These are phyloP conservation scores for Drosophila seguyi DNA, from an alignment of 1,140 invertebrate genomes.

Conservation along the genomic window DNA sequence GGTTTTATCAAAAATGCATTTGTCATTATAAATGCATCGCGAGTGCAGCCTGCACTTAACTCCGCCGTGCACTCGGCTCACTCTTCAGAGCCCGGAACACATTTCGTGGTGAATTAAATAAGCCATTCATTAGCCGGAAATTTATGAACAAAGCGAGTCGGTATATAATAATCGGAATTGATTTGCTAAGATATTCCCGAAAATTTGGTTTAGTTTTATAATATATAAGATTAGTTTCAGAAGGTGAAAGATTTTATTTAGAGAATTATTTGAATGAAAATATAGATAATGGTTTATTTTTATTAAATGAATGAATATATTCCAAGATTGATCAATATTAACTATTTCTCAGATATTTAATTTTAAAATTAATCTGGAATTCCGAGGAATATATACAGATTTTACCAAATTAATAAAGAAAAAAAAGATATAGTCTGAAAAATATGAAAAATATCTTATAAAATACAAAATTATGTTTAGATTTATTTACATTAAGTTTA, in stretches of 20 bases:
- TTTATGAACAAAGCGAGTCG: not conserved
- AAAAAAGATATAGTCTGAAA: too few species aligned
- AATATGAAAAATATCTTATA: too few species aligned
- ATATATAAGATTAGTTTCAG: not conserved
- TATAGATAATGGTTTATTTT: not conserved
- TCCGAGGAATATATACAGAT: not conserved
- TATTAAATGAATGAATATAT: not conserved
- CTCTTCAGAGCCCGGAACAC: conserved; percentile 14
- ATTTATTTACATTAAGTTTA: too few species aligned
- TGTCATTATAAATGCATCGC: conserved; percentile 60
- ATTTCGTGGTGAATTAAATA: conserved; percentile 36
- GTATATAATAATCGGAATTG: conserved; percentile 4
- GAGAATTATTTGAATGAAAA: not conserved
- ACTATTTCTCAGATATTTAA: not conserved
- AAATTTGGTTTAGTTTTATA: not conserved
- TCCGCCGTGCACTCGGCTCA: conserved; percentile 18
- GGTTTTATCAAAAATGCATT: conserved; percentile 75
- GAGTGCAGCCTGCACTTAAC: conserved; percentile 46
- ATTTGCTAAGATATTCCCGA: not conserved
- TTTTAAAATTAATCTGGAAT: not conserved
- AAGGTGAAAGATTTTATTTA: not conserved
- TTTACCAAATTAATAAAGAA: not conserved
- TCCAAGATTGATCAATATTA: not conserved
- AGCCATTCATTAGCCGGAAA: conserved; percentile 26
- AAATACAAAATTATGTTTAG: too few species aligned